These are phyloP conservation scores for Arvicanthis niloticus DNA, from an alignment of 2,113 vertebrate genomes.

Conservation along the genomic window DNA sequence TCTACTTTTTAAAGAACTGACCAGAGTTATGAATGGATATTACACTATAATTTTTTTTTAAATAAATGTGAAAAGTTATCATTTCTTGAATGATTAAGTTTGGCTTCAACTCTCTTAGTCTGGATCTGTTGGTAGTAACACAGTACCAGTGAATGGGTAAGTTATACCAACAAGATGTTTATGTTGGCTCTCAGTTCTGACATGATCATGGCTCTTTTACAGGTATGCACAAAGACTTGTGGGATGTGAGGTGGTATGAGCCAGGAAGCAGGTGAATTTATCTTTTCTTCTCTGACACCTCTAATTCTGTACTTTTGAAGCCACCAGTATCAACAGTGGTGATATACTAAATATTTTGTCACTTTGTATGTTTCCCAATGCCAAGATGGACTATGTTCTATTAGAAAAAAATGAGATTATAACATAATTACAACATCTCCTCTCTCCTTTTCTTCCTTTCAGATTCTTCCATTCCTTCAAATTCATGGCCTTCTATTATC, in stretches of 20 bases:
- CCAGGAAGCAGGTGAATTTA: background rate
- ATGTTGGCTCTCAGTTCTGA: background rate
- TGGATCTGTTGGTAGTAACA: background rate
- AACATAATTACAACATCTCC: background rate
- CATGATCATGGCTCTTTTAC: background rate
- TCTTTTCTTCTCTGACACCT: background rate
- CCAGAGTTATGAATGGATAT: background rate
- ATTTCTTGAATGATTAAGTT: slow-evolving; percentile 1
- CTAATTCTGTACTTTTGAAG: background rate
- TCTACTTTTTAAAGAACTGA: slow-evolving; percentile 3
- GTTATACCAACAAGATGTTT: background rate
- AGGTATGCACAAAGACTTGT: background rate
- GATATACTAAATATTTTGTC: background rate
- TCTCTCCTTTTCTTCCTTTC: background rate
- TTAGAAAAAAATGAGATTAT: background rate
- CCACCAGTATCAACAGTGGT: background rate
- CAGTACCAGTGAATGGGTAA: background rate
- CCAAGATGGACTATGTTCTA: background rate
- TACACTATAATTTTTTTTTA: background rate
- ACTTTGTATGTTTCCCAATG: background rate
- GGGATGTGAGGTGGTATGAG: rapidly evolving
- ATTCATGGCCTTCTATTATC: background rate
- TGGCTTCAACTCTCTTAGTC: background rate
- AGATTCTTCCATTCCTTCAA: background rate
- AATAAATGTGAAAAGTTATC: background rate